These are phyloP conservation scores for Epistrophe eligans DNA, from an alignment of 2,888 invertebrate genomes.

Conservation along the genomic window DNA sequence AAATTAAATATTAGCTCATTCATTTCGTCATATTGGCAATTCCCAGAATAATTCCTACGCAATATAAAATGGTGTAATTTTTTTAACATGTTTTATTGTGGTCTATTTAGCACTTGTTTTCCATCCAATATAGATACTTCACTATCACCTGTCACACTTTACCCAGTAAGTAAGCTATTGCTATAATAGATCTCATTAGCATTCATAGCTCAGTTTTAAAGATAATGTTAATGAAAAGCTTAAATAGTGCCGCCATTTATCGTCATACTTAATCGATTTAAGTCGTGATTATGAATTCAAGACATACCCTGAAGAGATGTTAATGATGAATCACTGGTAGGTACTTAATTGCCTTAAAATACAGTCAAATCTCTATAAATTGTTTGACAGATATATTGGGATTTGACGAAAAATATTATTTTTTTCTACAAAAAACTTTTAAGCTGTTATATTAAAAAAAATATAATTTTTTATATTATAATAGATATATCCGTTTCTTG, in stretches of 20 bases:
- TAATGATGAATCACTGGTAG: conserved; percentile 12
- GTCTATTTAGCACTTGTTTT: conserved; percentile 27
- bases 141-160: neutral
- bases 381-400: too few relatives aligned
- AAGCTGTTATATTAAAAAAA: too few relatives aligned
- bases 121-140: neutral
- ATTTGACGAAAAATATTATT: too few relatives aligned
- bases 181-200: conserved; percentile 15
- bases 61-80: conserved; percentile 3
- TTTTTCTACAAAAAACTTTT: too few relatives aligned
- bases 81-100: conserved; percentile 25
- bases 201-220: conserved; percentile 15
- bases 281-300: conserved; percentile 39
- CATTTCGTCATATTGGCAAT: conserved; percentile 10
- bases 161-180: neutral
- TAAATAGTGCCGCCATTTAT: conserved; percentile 27
- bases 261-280: conserved; percentile 32
- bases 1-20: neutral
- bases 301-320: conserved; percentile 16
- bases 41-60: conserved; percentile 31
- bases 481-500: too few relatives aligned
- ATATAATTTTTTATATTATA: too few relatives aligned
- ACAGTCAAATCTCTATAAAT: neutral
- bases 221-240: conserved; percentile 47
- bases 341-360: neutral